phyloP scores from a whole-genome alignment of 2,797 vertebrate species.

The Spheniscus humboldti region DNA sequence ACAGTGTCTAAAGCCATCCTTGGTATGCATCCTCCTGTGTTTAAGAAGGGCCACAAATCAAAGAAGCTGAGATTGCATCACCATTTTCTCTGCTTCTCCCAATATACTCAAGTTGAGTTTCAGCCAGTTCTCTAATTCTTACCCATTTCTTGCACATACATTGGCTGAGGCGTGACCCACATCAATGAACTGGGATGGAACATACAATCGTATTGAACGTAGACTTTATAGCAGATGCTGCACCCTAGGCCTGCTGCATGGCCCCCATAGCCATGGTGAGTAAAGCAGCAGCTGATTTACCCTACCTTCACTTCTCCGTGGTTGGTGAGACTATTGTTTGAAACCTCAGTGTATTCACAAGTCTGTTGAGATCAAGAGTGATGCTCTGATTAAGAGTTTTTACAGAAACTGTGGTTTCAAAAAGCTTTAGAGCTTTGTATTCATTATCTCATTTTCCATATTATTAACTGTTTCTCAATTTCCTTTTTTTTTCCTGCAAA shows the following conservation, averaged over 20 bases:
- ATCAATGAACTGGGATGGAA: background rate
- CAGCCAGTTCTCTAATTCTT: background rate
- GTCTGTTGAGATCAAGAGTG: background rate
- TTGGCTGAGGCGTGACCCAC: background rate
- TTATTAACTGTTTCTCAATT: background rate
- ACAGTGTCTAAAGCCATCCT: background rate
- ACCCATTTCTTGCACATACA: background rate
- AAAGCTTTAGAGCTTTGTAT: background rate
- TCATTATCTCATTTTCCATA: background rate
- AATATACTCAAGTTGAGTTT: background rate
- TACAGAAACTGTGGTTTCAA: background rate
- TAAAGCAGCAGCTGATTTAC: background rate
- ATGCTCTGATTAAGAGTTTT: background rate
- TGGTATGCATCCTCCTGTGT: background rate
- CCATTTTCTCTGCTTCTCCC: background rate
- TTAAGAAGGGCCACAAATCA: background rate
- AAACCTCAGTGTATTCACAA: background rate
- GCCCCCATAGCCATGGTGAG: accelerated
- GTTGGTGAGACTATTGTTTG: background rate
- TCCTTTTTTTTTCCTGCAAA: background rate
- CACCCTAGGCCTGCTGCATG: background rate
- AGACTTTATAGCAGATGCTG: background rate
- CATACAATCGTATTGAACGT: background rate
- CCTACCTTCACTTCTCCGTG: background rate
- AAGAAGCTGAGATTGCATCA: background rate